Base-by-base conservation (phyloP, 2,888 invertebrate genomes). In the Sussaba pulchella region DNA sequence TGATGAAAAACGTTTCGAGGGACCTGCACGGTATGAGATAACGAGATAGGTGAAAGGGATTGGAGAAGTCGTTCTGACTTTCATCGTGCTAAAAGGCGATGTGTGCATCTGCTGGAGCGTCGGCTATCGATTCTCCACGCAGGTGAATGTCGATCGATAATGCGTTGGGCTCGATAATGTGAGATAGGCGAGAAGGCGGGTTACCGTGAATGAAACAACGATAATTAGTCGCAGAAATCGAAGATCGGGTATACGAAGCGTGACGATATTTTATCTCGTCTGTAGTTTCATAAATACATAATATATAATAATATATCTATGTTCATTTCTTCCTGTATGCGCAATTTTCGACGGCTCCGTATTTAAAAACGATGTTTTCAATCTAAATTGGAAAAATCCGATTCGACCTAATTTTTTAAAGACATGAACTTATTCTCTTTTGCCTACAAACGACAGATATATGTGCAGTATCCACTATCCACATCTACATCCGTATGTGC, bases 51-150 rank as follows among this genome's bases (percentile, higher is more conserved):
- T 26, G 12, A 14, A n/a, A 31, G 26, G 31, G 8, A 26, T 26
- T 54, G 26, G 54, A 6, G 26, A 31, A n/a, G 26, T 54, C 54
- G 8, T 31, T 54, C 54, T n/a, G 24, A 14, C 54, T 54, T 54
- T 54, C 8, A 31, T 31, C 31, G 2, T 1, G 24, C 52, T 52
- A 24, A 12, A 52, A 52, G 12, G 54, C 31, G 26, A 52, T 31
- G 43, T 24, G 19, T 52, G 67, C 67, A 67, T 52, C 67, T 67
- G 67, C 67, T 50, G 39, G 12, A n/a, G 8, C 9, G 10, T 36
- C 24, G 36, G 52, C 24, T 67, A 54, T 17, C 52, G 54, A 54
- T 24, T 67, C 59, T 9, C 52, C 41, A 14, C 39, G 67, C 52
- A 39, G 14, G 67, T 14, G 21, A 39, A 52, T 10, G n/a, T 4